Base-by-base conservation (phyloP, 2,797 vertebrate species). In the Tamandua tetradactyla region DNA sequence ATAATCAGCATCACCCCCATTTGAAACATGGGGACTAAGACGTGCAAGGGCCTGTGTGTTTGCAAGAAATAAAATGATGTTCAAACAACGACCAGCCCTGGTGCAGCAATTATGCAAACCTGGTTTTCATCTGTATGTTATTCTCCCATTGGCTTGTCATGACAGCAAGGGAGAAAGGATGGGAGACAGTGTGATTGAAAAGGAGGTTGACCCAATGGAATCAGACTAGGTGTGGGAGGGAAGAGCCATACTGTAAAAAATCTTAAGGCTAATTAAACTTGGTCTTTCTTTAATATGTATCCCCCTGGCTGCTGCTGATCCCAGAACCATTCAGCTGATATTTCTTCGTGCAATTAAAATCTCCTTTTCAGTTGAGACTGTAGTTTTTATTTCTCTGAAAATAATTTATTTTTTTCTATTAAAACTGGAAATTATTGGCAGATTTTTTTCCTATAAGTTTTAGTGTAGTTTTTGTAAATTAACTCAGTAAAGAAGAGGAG, bases 191-290 rank as follows among this genome's bases (percentile, higher is more conserved):
- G 4, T 97, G 97, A 98, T 95, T 96, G 97, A 96, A 97, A 98
- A 98, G 96, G 96, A 94, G 97, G 89, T 85, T 95, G 96, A 96
- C 97, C 89, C 62, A 71, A 94, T 97, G 94, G 93, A 98, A 96
- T 96, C 96, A 97, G 97, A 97, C 97, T 96, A 97, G 96, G 96
- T 96, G 96, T 98, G 94, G 97, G 89, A 97, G 93, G 97, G 93
- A 96, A 97, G 96, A 94, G 94, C 94, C 94, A 96, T 71, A 95
- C 9, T 96, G 78, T 96, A 96, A 96, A 98, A 98, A 97, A 98
- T 98, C 98, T 97, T 98, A 97, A 97, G 94, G 97, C 97, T 98
- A 98, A 98, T 98, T 98, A 98, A 98, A 97, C 96, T 97, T 95
- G 93, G 61, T 87, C 96, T 95, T 98, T 96, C 96, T 96, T 95